Percentiles rank a stretch among this genome's conserved stretches.
phyloP scores from a whole-genome alignment of 2,113 vertebrate species.

The Paraplagusia blochii region DNA sequence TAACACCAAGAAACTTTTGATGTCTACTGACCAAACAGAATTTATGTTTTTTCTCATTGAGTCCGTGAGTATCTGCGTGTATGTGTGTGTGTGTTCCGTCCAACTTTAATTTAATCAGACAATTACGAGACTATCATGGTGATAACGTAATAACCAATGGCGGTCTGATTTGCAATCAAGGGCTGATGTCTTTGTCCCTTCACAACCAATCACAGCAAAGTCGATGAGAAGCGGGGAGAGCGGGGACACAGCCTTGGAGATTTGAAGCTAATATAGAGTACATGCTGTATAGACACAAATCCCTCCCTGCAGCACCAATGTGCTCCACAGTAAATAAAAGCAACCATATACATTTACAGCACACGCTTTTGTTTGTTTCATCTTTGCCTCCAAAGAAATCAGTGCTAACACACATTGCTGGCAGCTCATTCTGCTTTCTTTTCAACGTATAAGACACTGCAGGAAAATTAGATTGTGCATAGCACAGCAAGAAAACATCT shows the following conservation, averaged over 20 bases:
- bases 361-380: background rate
- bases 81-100: constrained; percentile 8
- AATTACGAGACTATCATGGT: constrained; percentile 36
- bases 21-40: constrained; percentile 42
- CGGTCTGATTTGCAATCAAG: constrained; percentile 56
- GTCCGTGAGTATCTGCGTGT: constrained; percentile 2
- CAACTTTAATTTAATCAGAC: constrained; percentile 40
- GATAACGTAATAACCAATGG: constrained; percentile 56
- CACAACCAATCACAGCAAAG: constrained; percentile 51
- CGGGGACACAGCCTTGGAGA: constrained; percentile 18
- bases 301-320: background rate
- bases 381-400: constrained; percentile 1
- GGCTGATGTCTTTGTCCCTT: constrained; percentile 32
- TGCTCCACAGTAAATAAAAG: background rate
- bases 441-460: constrained; percentile 4
- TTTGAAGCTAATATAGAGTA: background rate
- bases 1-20: constrained; percentile 34
- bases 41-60: constrained; percentile 10
- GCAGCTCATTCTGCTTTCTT: background rate
- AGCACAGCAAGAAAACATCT: constrained; percentile 33
- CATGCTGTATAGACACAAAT: constrained; percentile 3
- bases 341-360: background rate
- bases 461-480: constrained; percentile 17
- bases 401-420: background rate
- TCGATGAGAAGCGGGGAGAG: constrained; percentile 16